Percentiles rank a stretch among this genome's conserved stretches.
Conservation (phyloP, 2,113 vertebrate genomes). For the Eulemur macaco region DNA sequence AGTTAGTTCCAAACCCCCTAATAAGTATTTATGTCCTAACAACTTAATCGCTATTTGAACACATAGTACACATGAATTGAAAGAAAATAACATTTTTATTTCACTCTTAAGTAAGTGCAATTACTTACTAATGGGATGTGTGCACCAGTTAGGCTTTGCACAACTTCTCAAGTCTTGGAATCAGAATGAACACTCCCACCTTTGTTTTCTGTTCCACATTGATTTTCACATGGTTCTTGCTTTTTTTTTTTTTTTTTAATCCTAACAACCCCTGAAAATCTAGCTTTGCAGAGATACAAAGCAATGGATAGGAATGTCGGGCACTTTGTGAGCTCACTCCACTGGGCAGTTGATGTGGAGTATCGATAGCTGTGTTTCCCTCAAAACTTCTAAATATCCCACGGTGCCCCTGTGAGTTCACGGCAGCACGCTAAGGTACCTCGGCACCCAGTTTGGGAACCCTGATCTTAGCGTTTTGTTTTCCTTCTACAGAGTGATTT, state of each 20-base stretch:
- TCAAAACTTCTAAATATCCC: neutral
- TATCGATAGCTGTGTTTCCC: fast-evolving
- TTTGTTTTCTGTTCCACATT: no score
- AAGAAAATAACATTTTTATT: neutral
- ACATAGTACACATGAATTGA: neutral
- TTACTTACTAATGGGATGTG: neutral
- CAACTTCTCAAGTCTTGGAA: neutral
- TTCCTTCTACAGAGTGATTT: neutral
- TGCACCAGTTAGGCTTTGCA: fast-evolving
- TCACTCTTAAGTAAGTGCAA: neutral
- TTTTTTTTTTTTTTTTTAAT: neutral
- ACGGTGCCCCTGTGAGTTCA: neutral
- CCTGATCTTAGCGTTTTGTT: neutral
- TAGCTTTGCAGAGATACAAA: neutral
- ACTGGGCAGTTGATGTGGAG: no score
- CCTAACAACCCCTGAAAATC: neutral
- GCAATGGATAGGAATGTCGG: fast-evolving
- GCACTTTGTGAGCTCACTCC: neutral
- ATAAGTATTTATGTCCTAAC: neutral
- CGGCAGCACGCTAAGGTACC: neutral
- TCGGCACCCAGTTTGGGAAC: neutral
- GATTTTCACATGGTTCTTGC: fast-evolving
- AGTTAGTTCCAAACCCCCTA: neutral
- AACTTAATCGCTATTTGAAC: neutral
- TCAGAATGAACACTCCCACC: neutral